phyloP scores from a whole-genome alignment of 2,888 invertebrate species.

The Drepana falcataria region DNA sequence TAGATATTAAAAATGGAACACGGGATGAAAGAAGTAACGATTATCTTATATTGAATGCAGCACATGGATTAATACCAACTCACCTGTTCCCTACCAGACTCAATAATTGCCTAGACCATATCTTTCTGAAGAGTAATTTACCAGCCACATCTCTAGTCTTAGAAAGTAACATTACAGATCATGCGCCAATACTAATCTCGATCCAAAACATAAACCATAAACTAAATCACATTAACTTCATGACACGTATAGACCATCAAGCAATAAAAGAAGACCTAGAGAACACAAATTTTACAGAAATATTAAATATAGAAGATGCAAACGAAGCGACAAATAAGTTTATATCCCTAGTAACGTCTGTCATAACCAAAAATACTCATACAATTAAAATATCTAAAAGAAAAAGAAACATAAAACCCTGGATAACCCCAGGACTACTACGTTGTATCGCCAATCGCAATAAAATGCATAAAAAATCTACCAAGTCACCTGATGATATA shows the following conservation, averaged over 20 bases:
- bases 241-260: too few relatives aligned
- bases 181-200: not conserved
- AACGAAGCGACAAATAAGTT: not conserved
- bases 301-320: too few relatives aligned
- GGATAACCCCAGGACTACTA: slow-evolving; percentile 9
- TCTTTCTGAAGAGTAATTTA: slow-evolving; percentile 8
- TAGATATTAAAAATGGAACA: not conserved
- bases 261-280: too few relatives aligned
- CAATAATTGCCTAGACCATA: slow-evolving; percentile 12
- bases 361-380: not conserved
- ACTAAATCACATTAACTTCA: too few relatives aligned
- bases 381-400: not conserved
- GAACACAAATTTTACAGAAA: too few relatives aligned
- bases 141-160: not conserved
- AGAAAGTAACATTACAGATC: not conserved
- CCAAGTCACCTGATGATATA: not conserved
- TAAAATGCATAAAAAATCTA: not conserved
- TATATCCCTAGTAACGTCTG: not conserved
- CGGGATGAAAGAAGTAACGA: slow-evolving; percentile 5
- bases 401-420: slow-evolving; percentile 6
- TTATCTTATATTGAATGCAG: slow-evolving; percentile 9
- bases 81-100: slow-evolving; percentile 12
- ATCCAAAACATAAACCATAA: too few relatives aligned
- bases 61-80: slow-evolving; percentile 10
- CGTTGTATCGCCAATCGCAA: slow-evolving; percentile 2